phyloP scores from a whole-genome alignment of 2,888 invertebrate species.

The Beris chalybata region DNA sequence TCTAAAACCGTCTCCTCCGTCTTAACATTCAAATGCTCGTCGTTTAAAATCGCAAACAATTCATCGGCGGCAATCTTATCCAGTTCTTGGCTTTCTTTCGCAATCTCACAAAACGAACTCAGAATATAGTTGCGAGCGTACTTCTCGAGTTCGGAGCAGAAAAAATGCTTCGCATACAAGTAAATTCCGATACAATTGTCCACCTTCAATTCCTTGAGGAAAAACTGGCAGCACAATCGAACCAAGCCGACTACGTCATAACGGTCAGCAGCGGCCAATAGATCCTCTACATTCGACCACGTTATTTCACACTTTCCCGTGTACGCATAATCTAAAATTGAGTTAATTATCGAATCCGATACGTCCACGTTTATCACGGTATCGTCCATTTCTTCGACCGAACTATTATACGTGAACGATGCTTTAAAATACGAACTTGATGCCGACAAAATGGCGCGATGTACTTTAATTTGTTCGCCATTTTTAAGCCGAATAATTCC shows the following conservation, averaged over 20 bases:
- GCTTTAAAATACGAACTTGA: slow-evolving; percentile 75
- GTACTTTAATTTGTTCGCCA: slow-evolving; percentile 65
- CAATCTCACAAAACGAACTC: slow-evolving; percentile 64
- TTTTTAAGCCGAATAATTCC: slow-evolving; percentile 66
- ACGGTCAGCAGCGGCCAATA: slow-evolving; percentile 71
- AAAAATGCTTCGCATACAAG: slow-evolving; percentile 70
- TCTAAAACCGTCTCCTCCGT: slow-evolving; percentile 76
- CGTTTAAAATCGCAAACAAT: slow-evolving; percentile 64
- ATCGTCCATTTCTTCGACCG: slow-evolving; percentile 49
- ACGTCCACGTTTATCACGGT: slow-evolving; percentile 65
- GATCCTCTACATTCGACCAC: slow-evolving; percentile 68
- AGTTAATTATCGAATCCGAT: slow-evolving; percentile 63
- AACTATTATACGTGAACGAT: slow-evolving; percentile 66
- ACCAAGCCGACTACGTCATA: slow-evolving; percentile 74
- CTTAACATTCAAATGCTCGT: slow-evolving; percentile 73
- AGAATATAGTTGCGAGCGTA: slow-evolving; percentile 63
- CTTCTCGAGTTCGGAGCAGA: slow-evolving; percentile 68
- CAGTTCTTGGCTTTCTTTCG: slow-evolving; percentile 66
- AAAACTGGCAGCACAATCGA: slow-evolving; percentile 68
- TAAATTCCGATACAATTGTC: slow-evolving; percentile 73
- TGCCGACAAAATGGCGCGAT: slow-evolving; percentile 71
- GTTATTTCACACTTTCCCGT: slow-evolving; percentile 68
- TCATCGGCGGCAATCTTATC: slow-evolving; percentile 64
- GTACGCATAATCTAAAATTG: slow-evolving; percentile 75
- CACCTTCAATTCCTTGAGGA: slow-evolving; percentile 65